phyloP scores from a whole-genome alignment of 2,113 vertebrate genomes.

The Coptodon bakossiorum region DNA sequence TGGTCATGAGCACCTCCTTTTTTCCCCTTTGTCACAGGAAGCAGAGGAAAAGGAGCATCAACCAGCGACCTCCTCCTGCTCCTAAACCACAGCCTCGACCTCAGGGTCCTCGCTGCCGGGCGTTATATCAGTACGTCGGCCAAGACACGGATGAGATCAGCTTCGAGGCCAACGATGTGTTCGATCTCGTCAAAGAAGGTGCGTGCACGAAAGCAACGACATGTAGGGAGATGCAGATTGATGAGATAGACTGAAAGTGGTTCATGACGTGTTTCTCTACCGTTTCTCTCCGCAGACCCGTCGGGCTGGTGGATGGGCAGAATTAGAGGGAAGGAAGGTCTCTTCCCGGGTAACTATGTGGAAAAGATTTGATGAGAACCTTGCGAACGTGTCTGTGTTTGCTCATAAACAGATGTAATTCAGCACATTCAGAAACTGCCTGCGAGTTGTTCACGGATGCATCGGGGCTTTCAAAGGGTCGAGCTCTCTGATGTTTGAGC shows the following conservation, averaged over 20 bases:
- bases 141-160: conserved; percentile 94
- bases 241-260: neutral
- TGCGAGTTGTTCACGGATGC: neutral
- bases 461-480: neutral
- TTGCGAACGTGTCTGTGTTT: neutral
- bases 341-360: conserved; percentile 96
- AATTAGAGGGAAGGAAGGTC: conserved; percentile 82
- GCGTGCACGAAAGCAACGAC: neutral
- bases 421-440: neutral
- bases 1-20: neutral
- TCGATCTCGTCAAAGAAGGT: conserved; percentile 89
- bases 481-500: neutral
- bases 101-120: conserved; percentile 76
- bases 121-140: conserved; percentile 85
- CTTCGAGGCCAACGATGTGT: conserved; percentile 83
- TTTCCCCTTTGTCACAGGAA: conserved; percentile 55
- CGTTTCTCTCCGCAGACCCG: conserved; percentile 66
- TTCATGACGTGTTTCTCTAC: neutral
- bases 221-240: neutral
- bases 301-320: conserved; percentile 96
- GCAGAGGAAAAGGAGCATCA: conserved; percentile 84
- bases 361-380: conserved; percentile 84
- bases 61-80: conserved; percentile 78
- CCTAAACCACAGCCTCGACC: conserved; percentile 75
- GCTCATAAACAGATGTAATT: neutral